These are phyloP conservation scores for Galeruca laticollis DNA, from an alignment of 2,888 invertebrate genomes.

Conservation along the genomic window DNA sequence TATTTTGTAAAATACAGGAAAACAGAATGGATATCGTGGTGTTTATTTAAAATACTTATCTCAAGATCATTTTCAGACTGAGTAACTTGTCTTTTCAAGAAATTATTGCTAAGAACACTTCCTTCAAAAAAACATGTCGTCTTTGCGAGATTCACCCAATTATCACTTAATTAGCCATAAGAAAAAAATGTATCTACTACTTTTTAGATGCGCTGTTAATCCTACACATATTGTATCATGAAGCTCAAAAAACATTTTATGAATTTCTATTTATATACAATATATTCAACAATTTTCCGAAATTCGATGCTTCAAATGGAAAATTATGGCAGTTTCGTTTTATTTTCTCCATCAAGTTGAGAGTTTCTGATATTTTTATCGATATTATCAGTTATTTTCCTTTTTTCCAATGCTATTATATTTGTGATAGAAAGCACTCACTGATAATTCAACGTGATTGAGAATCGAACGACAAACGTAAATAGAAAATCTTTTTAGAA, in stretches of 20 bases:
- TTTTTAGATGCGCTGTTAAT: too few relatives aligned
- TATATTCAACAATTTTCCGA: constrained; percentile 7
- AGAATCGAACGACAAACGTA: neutral
- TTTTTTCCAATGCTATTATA: neutral
- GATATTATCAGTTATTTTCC: neutral
- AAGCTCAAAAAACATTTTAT: neutral
- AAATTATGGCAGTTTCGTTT: constrained; percentile 3
- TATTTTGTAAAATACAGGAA: too few relatives aligned
- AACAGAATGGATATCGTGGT: too few relatives aligned
- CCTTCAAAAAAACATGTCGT: too few relatives aligned
- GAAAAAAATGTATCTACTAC: too few relatives aligned
- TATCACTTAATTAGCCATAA: too few relatives aligned
- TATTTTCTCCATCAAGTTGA: constrained; percentile 10
- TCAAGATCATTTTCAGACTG: too few relatives aligned
- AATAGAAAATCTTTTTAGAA: constrained; percentile 1
- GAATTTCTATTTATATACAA: neutral
- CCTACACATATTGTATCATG: too few relatives aligned
- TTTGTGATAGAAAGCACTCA: constrained; percentile 4
- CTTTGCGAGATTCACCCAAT: too few relatives aligned
- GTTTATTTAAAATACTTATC: too few relatives aligned
- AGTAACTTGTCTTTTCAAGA: too few relatives aligned
- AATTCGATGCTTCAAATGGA: neutral
- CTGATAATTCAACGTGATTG: constrained; percentile 8
- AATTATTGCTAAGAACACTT: too few relatives aligned
- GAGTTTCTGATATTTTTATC: constrained; percentile 11